Base-by-base conservation (phyloP, 2,797 vertebrate species). In the Cryptoblepharus egeriae region DNA sequence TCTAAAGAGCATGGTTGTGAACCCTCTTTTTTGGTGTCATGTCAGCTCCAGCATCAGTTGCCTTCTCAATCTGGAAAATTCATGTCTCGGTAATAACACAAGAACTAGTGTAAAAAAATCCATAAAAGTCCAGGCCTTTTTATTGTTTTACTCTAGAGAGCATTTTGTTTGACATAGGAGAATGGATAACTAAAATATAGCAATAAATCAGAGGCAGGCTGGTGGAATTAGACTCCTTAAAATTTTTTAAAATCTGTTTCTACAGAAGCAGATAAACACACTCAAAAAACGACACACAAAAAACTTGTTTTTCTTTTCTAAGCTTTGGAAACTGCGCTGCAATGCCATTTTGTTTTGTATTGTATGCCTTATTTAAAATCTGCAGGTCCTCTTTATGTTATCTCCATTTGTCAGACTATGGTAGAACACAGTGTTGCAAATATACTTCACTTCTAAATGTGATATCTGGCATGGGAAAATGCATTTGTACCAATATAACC, bases 211-310 rank as follows among this genome's bases (percentile, higher is more conserved):
- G 70, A 82, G 35, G 28, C 73, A 42, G 39, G 30, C 22, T 77
- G 22, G 26, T 77, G 80, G 75, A 74, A 76, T 58, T 70, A 28
- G 22, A 76, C 61, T 72, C 67, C 28, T 82, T 84, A 83, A 26
- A 39, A 81, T 77, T 88, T 72, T 6, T 67, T 91, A 85, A 39
- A 15, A 75, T 82, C 37, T 81, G n/a, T 88, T 89, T 88, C 77
- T 57, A 71, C 32, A 90, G 75, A 75, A 90, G 13, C 45, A 77
- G 70, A 81, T 69, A 87, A 83, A 70, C 0, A 30, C 83, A 45
- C 26, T 79, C 68, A 28, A 82, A 68, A 35, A 64, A 30, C 77
- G 79, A 8, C 4, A 64, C 37, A 85, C 60, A 76, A 80, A 26
- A 52, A 35, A 69, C 75, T 85, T 70, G 13, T 67, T 75, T 71